Conservation (phyloP, 2,888 invertebrate genomes). For the Phrixothrix hirtus region DNA sequence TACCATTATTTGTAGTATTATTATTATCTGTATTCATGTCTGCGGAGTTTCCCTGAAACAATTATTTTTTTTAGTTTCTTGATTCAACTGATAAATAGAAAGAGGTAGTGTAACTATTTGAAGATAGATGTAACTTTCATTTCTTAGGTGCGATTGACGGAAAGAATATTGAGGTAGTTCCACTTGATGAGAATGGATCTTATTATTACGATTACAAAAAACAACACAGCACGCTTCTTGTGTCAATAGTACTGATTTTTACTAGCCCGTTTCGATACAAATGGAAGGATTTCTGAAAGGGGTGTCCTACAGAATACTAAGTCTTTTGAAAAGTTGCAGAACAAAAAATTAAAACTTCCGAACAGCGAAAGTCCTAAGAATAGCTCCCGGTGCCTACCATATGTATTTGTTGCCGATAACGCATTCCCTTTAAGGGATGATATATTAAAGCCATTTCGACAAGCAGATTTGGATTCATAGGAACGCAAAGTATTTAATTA, state of each 20-base stretch:
- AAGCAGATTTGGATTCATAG: neutral
- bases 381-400: neutral
- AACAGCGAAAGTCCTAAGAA: neutral
- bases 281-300: neutral
- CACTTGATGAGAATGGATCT: neutral
- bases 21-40: too few species aligned
- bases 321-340: neutral
- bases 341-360: neutral
- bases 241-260: slow-evolving; percentile 1
- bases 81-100: neutral
- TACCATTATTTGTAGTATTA: too few species aligned
- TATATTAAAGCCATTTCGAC: neutral
- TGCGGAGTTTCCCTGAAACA: too few species aligned
- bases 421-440: neutral
- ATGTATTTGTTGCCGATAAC: neutral
- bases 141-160: neutral
- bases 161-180: neutral
- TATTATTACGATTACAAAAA: too few species aligned
- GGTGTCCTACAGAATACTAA: neutral
- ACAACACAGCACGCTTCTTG: neutral
- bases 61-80: neutral
- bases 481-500: slow-evolving; percentile 1
- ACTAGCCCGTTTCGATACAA: neutral
- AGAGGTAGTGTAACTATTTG: neutral
- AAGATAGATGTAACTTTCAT: neutral